phyloP scores from a whole-genome alignment of 2,113 vertebrate genomes.

The Heterocephalus glaber region DNA sequence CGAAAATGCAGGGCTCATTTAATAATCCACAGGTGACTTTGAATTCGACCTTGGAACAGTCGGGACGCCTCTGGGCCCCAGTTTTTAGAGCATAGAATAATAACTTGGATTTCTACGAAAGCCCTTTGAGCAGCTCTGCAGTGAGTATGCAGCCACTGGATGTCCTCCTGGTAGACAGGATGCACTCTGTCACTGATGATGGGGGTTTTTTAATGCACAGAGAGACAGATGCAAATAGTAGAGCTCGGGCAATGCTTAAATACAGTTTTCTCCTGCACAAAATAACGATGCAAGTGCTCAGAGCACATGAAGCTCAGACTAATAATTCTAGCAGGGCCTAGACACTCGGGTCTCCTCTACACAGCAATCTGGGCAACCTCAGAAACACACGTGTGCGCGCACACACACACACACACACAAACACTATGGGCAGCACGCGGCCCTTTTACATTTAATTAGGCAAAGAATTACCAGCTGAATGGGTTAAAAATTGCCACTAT shows the following conservation, averaged over 20 bases:
- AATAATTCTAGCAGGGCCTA: not conserved
- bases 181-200: not conserved
- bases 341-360: not conserved
- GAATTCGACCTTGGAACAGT: conserved; percentile 61
- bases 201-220: not conserved
- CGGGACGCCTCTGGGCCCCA: not conserved
- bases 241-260: conserved; percentile 44
- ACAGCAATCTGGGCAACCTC: not conserved
- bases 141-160: not conserved
- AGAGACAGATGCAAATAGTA: conserved; percentile 25
- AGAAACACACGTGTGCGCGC: not conserved
- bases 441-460: conserved; percentile 82
- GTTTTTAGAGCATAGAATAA: conserved; percentile 28
- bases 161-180: conserved; percentile 46
- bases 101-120: conserved; percentile 54
- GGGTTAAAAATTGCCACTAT: conserved; percentile 86
- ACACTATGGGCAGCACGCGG: not conserved
- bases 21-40: conserved; percentile 34
- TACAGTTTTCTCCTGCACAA: conserved; percentile 26
- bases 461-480: conserved; percentile 78
- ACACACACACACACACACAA: not conserved
- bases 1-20: not conserved
- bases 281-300: not conserved
- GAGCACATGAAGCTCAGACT: not conserved
- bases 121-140: not conserved